Evolutionary conservation across 2,113 vertebrate species (phyloP).

Genomic region (Hyperoodon ampullatus): DNA sequence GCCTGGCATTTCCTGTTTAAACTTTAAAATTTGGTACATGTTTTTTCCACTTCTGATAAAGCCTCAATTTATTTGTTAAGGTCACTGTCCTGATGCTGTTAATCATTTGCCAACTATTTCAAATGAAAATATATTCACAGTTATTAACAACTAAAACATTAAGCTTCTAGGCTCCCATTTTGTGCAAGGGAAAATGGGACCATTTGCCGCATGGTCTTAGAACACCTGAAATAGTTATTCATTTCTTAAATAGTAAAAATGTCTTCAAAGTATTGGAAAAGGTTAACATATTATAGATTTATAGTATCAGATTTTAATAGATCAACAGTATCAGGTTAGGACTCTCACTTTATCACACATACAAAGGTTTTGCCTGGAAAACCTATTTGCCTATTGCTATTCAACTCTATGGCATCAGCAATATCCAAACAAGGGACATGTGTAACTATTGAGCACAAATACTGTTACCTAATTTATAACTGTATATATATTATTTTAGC

Average conservation of each 20-base stretch:
- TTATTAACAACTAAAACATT: not conserved
- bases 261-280: not conserved
- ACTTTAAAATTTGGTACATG: constrained; percentile 43
- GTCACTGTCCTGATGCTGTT: constrained; percentile 55
- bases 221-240: constrained; percentile 9
- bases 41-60: constrained; percentile 30
- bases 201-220: not conserved
- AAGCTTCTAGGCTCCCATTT: not conserved
- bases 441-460: not conserved
- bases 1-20: constrained; percentile 40
- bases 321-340: not conserved
- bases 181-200: not conserved
- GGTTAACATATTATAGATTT: not conserved
- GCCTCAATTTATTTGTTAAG: constrained; percentile 27
- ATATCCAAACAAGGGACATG: not conserved
- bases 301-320: not conserved
- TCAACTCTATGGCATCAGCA: not conserved
- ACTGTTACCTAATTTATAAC: not conserved
- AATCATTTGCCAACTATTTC: constrained; percentile 55
- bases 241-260: constrained; percentile 30
- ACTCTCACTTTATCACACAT: not conserved
- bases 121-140: constrained; percentile 22
- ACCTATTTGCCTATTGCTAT: not conserved
- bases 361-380: not conserved
- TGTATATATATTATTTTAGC: not conserved